These are phyloP conservation scores for Eupsilia transversa DNA, from an alignment of 2,888 invertebrate genomes.

Conservation along the genomic window DNA sequence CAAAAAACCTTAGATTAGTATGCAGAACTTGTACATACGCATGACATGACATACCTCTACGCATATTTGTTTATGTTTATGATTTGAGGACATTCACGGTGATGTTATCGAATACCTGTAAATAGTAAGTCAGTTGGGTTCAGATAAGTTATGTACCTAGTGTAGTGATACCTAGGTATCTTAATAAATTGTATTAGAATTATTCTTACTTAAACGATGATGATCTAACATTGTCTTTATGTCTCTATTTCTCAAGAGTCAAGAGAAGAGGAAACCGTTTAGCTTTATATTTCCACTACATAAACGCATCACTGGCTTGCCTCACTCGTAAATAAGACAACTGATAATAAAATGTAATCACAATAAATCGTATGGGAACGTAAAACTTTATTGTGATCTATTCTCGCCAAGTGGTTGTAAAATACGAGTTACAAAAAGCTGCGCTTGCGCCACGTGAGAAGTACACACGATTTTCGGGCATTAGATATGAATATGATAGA, in stretches of 20 bases:
- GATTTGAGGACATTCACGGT: constrained; percentile 21
- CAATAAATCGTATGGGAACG: constrained; percentile 28
- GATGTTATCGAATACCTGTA: constrained; percentile 19
- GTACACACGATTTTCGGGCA: constrained; percentile 38
- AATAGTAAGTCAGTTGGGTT: constrained; percentile 1
- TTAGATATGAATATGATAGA: constrained; percentile 14
- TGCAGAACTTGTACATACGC: constrained; percentile 31
- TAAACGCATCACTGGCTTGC: constrained; percentile 2
- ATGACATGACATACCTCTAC: constrained; percentile 32
- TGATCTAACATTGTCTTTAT: background rate
- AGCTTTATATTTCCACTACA: constrained; percentile 8
- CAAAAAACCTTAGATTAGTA: constrained; percentile 42
- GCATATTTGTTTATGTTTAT: constrained; percentile 24
- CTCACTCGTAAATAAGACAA: constrained; percentile 22
- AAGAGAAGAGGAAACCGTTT: constrained; percentile 7
- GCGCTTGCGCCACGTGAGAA: constrained; percentile 39
- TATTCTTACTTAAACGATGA: background rate
- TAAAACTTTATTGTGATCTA: constrained; percentile 14
- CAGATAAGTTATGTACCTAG: background rate
- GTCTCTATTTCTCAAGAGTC: constrained; percentile 14
- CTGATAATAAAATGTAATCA: constrained; percentile 14
- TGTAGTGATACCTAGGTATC: background rate
- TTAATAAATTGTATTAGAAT: constrained; percentile 19
- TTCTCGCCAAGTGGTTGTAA: background rate
- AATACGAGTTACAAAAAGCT: constrained; percentile 15